Percentiles rank a stretch among this genome's conserved stretches.
phyloP scores from a whole-genome alignment of 2,888 invertebrate species.

The Nephrocerus scutellatus region DNA sequence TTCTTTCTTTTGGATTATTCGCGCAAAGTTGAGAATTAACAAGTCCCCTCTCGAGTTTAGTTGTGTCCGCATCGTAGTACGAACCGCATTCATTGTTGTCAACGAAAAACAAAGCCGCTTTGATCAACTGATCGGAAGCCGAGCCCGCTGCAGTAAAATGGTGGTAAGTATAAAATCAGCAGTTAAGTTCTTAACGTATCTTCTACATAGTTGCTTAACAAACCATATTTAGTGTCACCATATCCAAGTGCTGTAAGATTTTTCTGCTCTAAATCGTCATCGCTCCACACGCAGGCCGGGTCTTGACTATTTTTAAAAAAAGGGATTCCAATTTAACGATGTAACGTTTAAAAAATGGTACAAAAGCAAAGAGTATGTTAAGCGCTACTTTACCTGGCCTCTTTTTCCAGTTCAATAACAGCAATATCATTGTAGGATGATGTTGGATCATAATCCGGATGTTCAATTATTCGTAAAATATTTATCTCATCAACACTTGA shows the following conservation, averaged over 20 bases:
- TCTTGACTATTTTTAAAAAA: conserved; percentile 10
- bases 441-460: conserved; percentile 19
- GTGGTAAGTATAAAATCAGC: neutral
- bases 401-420: conserved; percentile 21
- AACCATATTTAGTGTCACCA: conserved; percentile 23
- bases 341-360: neutral
- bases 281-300: conserved; percentile 18
- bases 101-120: conserved; percentile 18
- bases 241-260: conserved; percentile 25
- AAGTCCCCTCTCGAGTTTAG: conserved; percentile 13
- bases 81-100: conserved; percentile 16
- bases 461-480: conserved; percentile 19
- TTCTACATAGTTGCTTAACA: neutral
- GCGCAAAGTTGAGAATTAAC: conserved; percentile 23
- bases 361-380: neutral
- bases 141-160: conserved; percentile 12
- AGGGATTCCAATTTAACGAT: neutral
- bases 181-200: neutral
- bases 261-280: conserved; percentile 9
- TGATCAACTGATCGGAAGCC: conserved; percentile 19
- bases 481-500: conserved; percentile 6
- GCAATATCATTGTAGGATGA: conserved; percentile 25
- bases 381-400: conserved; percentile 18
- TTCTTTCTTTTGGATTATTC: conserved; percentile 19
- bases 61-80: conserved; percentile 14